Percentiles rank a stretch among this genome's conserved stretches.
Conservation (phyloP, 30 jellyfish, hydroid and myxozoan genomes). For the Phacellophora camtschatica region DNA sequence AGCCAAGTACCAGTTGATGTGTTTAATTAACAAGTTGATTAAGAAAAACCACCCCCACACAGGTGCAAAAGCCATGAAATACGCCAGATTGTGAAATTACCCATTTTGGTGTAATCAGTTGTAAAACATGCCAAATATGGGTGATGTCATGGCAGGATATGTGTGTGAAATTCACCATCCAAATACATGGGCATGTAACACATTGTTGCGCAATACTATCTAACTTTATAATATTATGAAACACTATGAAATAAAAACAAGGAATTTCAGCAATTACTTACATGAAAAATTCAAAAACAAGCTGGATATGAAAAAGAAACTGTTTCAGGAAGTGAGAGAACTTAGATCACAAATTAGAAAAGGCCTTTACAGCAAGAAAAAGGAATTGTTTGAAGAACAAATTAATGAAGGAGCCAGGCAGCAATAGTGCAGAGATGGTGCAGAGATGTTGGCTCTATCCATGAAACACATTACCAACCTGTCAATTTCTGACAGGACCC, state of each 20-base stretch:
- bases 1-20: too few relatives aligned
- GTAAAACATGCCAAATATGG: too few relatives aligned
- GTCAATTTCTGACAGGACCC: background rate
- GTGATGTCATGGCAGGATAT: too few relatives aligned
- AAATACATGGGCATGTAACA: too few relatives aligned
- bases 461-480: background rate
- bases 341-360: slow-evolving; percentile 29
- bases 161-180: too few relatives aligned
- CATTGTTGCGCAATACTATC: too few relatives aligned
- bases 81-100: too few relatives aligned
- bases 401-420: slow-evolving; percentile 18
- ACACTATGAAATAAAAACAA: slow-evolving; percentile 29
- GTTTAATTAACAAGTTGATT: too few relatives aligned
- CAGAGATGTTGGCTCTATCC: background rate
- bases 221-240: too few relatives aligned
- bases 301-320: slow-evolving; percentile 21
- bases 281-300: slow-evolving; percentile 13
- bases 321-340: slow-evolving; percentile 19
- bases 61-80: too few relatives aligned
- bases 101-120: too few relatives aligned
- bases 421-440: background rate
- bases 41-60: too few relatives aligned
- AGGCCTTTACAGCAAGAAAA: slow-evolving; percentile 27
- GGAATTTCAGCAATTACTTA: slow-evolving; percentile 26
- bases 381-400: slow-evolving; percentile 28